phyloP scores from a whole-genome alignment of 2,113 vertebrate species.

The Sphaerodactylus townsendi region DNA sequence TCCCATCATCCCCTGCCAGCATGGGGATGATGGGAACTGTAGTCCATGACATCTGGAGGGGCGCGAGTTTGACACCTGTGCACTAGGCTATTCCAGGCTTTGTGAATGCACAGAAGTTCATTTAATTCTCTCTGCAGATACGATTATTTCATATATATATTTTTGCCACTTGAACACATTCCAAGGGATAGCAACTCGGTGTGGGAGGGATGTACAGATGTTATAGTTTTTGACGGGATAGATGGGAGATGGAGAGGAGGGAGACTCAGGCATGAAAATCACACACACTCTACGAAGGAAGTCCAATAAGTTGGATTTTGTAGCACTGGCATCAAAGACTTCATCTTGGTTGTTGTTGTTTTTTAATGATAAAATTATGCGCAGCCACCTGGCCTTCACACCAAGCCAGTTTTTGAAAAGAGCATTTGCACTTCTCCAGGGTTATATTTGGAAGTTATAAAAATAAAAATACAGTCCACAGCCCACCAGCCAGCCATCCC shows the following conservation, averaged over 20 bases:
- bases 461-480: constrained; percentile 18
- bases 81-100: too few relatives aligned
- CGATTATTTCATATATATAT: too few relatives aligned
- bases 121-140: background rate
- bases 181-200: background rate
- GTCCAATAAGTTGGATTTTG: constrained; percentile 4
- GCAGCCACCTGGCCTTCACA: constrained; percentile 46
- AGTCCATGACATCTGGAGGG: too few relatives aligned
- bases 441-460: constrained; percentile 27
- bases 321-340: constrained; percentile 2
- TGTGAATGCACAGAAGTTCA: too few relatives aligned
- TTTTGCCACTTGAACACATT: background rate
- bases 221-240: background rate
- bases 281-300: background rate
- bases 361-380: constrained; percentile 37
- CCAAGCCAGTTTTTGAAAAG: constrained; percentile 20
- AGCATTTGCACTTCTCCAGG: background rate
- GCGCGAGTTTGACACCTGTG: too few relatives aligned
- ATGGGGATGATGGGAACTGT: too few relatives aligned
- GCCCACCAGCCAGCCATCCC: background rate
- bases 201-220: background rate
- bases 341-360: background rate
- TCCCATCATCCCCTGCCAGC: too few relatives aligned
- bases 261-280: background rate
- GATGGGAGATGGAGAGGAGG: background rate